phyloP scores from a whole-genome alignment of 2,113 vertebrate genomes.

The Corythaeola cristata region DNA sequence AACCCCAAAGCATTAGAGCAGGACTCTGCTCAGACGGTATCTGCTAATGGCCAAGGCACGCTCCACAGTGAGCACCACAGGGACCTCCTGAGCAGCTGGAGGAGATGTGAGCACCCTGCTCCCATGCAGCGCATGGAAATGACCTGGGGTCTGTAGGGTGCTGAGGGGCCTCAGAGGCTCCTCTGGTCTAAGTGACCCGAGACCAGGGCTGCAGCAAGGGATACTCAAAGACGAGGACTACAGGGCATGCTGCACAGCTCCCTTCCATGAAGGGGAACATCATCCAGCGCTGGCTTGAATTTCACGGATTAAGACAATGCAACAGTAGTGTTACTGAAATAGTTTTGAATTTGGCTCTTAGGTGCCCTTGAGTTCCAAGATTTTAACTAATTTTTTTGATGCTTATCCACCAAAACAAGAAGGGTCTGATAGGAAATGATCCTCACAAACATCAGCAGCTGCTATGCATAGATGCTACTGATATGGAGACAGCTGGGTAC shows the following conservation, averaged over 20 bases:
- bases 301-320: not conserved
- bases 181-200: not conserved
- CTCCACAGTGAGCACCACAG: accelerated
- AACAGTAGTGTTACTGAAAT: not conserved
- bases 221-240: not conserved
- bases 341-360: not conserved
- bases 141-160: not conserved
- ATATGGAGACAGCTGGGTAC: conserved; percentile 55
- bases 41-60: not conserved
- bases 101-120: not conserved
- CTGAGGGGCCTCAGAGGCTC: not conserved
- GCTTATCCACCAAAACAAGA: not conserved
- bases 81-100: not conserved
- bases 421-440: conserved; percentile 20
- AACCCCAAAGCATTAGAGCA: not conserved
- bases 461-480: conserved; percentile 32
- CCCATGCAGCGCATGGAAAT: accelerated
- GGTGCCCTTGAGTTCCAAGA: not conserved
- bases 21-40: not conserved
- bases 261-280: accelerated
- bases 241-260: not conserved
- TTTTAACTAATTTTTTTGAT: not conserved
- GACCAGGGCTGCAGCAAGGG: not conserved
- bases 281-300: not conserved
- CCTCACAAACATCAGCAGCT: conserved; percentile 52